These are phyloP conservation scores for Tautogolabrus adspersus DNA, from an alignment of 2,113 vertebrate species.

Conservation along the genomic window DNA sequence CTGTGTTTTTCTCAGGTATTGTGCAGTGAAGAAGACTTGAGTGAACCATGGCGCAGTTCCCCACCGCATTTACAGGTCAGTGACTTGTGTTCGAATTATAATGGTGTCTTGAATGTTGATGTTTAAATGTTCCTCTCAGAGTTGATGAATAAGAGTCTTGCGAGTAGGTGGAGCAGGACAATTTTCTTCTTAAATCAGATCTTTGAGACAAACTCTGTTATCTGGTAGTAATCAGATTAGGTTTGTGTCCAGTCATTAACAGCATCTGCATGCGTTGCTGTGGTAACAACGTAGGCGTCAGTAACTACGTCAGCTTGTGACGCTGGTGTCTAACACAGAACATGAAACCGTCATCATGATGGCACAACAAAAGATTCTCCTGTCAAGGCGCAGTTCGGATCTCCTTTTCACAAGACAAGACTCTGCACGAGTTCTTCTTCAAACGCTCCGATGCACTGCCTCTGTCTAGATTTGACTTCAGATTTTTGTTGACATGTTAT, in stretches of 20 bases:
- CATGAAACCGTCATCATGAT: background rate
- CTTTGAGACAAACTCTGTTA: background rate
- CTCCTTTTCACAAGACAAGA: background rate
- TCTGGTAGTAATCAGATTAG: background rate
- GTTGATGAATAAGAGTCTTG: too few relatives aligned
- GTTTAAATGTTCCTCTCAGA: background rate
- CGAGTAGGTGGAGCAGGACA: background rate
- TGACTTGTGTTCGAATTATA: background rate
- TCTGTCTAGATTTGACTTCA: background rate
- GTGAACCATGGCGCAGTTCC: conserved; percentile 98
- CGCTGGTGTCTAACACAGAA: background rate
- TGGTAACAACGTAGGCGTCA: background rate
- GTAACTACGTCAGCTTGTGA: background rate
- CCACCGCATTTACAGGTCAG: conserved; percentile 95
- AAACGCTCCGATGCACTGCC: background rate
- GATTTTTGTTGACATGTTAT: background rate
- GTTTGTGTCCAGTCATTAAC: background rate
- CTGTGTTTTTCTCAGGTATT: conserved; percentile 75
- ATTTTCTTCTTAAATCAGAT: background rate
- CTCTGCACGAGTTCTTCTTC: background rate
- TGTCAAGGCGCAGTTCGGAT: too few relatives aligned
- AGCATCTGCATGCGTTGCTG: background rate
- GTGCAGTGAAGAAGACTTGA: conserved; percentile 81
- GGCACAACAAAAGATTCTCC: too few relatives aligned
- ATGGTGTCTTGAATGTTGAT: background rate